phyloP scores from a whole-genome alignment of 2,113 vertebrate species.

The Silurus asotus region DNA sequence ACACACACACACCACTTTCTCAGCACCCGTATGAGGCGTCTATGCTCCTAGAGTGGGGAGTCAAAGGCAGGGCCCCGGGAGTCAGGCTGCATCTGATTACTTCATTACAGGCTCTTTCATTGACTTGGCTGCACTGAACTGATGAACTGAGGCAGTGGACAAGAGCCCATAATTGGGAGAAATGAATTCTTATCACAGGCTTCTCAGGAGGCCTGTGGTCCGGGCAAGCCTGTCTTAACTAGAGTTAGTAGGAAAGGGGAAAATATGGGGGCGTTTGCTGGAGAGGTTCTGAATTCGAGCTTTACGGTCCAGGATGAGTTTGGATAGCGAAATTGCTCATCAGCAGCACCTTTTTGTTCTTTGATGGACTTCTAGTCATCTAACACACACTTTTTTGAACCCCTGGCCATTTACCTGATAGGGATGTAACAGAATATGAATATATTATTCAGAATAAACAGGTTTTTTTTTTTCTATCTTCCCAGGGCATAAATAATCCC shows the following conservation, averaged over 20 bases:
- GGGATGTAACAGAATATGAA: background rate
- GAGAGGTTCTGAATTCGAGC: constrained; percentile 38
- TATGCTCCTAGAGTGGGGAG: constrained; percentile 62
- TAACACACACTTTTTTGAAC: background rate
- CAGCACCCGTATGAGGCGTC: constrained; percentile 61
- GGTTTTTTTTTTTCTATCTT: too few relatives aligned
- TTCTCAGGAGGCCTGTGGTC: constrained; percentile 73
- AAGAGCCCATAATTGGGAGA: constrained; percentile 87
- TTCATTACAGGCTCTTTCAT: constrained; percentile 85
- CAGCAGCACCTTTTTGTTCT: background rate
- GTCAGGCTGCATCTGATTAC: constrained; percentile 82
- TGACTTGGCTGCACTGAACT: constrained; percentile 81
- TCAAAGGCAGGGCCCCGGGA: constrained; percentile 68
- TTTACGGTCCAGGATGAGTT: constrained; percentile 31
- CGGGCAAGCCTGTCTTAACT: constrained; percentile 57
- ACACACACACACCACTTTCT: constrained; percentile 38
- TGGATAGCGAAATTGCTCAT: background rate
- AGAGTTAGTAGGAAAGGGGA: constrained; percentile 37
- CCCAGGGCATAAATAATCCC: too few relatives aligned
- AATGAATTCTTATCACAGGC: constrained; percentile 89
- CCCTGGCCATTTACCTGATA: background rate
- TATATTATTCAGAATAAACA: background rate
- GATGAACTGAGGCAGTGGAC: constrained; percentile 91
- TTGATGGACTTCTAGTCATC: background rate
- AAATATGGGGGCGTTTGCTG: background rate